A percentile compares a stretch with the other conserved stretches of the same genome.
Evolutionary conservation across 2,888 invertebrate species (phyloP).

Genomic region (Caenorhabditis parvicauda): DNA sequence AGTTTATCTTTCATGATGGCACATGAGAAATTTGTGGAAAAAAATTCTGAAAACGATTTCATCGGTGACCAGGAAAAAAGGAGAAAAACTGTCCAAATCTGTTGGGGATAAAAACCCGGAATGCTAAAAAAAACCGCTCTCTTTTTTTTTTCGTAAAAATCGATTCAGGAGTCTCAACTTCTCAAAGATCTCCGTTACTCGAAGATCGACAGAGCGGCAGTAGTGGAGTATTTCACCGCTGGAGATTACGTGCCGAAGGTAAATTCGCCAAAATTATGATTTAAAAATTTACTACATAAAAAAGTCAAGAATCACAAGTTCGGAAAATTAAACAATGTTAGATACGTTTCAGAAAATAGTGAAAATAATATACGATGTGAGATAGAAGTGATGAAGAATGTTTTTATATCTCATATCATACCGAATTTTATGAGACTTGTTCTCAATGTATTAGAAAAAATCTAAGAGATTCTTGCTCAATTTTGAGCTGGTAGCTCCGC

Average conservation of each 20-base stretch:
- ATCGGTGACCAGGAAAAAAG: not conserved
- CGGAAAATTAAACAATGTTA: no score
- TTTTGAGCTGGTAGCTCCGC: no score
- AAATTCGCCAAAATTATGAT: no score
- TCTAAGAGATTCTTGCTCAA: no score
- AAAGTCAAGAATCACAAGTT: no score
- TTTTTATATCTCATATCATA: no score
- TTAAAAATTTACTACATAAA: not conserved
- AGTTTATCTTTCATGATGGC: no score
- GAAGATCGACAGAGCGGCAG: constrained; percentile 60
- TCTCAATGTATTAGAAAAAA: no score
- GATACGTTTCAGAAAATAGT: no score
- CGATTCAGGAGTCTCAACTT: constrained; percentile 46
- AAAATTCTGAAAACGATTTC: no score
- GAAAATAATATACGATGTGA: not conserved
- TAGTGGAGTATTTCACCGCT: constrained; percentile 62
- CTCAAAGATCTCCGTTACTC: constrained; percentile 58
- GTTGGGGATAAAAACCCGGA: not conserved
- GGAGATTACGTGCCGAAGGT: constrained; percentile 43
- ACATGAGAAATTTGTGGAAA: no score
- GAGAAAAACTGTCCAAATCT: not conserved
- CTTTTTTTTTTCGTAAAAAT: not conserved
- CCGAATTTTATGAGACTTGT: no score
- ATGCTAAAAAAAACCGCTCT: not conserved
- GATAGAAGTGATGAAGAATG: not conserved